Evolutionary conservation across 2,113 vertebrate genomes (phyloP), one percentile per base, ranked within the genome.

Genomic region (Callipepla californica): DNA sequence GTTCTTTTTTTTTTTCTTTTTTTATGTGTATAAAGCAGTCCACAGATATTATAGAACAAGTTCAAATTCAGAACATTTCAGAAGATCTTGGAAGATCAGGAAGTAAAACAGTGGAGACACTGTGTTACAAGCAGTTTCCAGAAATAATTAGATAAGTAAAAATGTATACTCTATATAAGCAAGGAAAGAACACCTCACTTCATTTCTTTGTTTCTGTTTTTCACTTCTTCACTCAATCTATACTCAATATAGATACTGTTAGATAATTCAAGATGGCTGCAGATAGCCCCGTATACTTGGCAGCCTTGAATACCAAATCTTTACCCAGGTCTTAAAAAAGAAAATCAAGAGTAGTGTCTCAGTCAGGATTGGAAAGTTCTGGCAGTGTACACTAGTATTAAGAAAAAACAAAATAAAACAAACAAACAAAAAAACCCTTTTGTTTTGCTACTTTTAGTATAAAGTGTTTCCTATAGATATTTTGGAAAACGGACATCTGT

Each of bases 401-500:
- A 50, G 17, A 7, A 25, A 25, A 61, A 61, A 13, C 36, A 50
- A 25, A 50, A 25, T 6, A 12, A 6, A 48, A 23, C 4, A 51
- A 51, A 8, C n/a, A n/a, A 25, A 50, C 23, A 47, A 48, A 11
- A 3, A 38, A 17, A 10, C 10, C 38, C 3, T 36, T 68, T 34
- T 70, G 11, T 6, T 58, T 92, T 92, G 28, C 76, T 87, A 50
- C 50, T 88, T 95, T 89, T 92, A 94, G 50, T 26, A 61, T 53
- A 65, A 94, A 91, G 40, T 93, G 50, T 87, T 94, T 91, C 61
- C 90, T 73, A 80, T 55, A 91, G 78, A 63, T 96, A 84, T 87
- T 96, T 94, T 96, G 85, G 91, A 69, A 95, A 94, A 92, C 86
- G 69, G 93, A 23, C 87, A 94, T 94, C 89, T 96, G 87, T 88